Percentiles rank a stretch among this genome's conserved stretches.
These are phyloP conservation scores for Drosophila merina DNA, from an alignment of 2,888 invertebrate genomes.

Conservation along the genomic window DNA sequence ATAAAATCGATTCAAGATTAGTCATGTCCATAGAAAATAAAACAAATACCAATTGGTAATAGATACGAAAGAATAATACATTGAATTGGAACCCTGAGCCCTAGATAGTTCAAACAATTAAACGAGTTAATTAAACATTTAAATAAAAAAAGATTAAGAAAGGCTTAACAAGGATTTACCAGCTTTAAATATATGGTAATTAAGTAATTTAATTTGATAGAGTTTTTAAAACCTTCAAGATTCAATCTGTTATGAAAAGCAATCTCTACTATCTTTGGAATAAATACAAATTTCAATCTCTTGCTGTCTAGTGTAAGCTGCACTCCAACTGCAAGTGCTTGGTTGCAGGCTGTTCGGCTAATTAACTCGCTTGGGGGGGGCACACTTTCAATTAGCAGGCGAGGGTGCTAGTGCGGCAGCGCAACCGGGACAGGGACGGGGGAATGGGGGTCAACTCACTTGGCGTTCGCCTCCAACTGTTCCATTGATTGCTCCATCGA, in stretches of 20 bases:
- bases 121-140: background rate
- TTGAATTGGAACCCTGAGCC: slow-evolving; percentile 8
- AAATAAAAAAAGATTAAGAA: background rate
- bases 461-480: slow-evolving; percentile 40
- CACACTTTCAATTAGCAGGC: slow-evolving; percentile 55
- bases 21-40: slow-evolving; percentile 8
- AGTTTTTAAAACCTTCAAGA: too few relatives aligned
- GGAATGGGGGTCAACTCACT: slow-evolving; percentile 54
- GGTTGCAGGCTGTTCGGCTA: slow-evolving; percentile 15
- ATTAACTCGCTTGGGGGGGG: slow-evolving; percentile 24
- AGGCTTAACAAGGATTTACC: background rate
- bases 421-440: background rate
- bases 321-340: slow-evolving; percentile 21
- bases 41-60: slow-evolving; percentile 1
- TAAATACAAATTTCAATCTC: background rate
- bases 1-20: slow-evolving; percentile 18
- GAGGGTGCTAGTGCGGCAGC: background rate
- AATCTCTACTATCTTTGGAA: too few relatives aligned
- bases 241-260: too few relatives aligned
- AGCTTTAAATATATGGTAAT: background rate
- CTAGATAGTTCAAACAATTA: background rate
- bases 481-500: slow-evolving; percentile 44
- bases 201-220: background rate
- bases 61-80: slow-evolving; percentile 8
- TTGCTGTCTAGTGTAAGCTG: slow-evolving; percentile 6